These are phyloP conservation scores for Catharus bicknelli DNA, from an alignment of 2,113 vertebrate genomes.

Conservation along the genomic window DNA sequence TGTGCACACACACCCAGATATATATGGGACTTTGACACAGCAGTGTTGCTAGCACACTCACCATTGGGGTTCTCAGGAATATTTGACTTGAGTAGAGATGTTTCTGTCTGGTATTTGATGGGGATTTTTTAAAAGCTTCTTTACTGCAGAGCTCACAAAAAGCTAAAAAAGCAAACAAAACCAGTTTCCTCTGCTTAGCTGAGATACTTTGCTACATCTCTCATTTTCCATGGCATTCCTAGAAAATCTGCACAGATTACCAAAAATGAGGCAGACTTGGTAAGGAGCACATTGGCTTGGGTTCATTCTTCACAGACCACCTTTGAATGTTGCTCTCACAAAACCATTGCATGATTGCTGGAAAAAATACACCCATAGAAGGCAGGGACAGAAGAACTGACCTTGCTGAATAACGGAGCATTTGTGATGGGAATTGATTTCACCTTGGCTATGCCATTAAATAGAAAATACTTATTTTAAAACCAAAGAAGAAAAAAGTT, in stretches of 20 bases:
- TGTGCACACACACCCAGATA: accelerated
- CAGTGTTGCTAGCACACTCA: neutral
- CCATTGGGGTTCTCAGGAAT: neutral
- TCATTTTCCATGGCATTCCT: neutral
- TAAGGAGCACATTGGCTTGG: neutral
- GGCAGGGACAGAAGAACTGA: neutral
- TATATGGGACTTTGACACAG: neutral
- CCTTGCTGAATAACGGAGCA: neutral
- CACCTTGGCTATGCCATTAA: neutral
- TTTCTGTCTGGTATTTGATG: neutral
- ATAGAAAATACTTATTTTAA: neutral
- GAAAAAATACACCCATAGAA: neutral
- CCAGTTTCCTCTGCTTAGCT: neutral
- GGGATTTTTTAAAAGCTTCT: neutral
- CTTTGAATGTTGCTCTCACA: neutral
- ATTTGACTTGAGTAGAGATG: neutral
- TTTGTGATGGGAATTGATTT: neutral
- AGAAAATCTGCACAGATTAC: neutral
- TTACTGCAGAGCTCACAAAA: neutral
- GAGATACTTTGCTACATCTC: neutral
- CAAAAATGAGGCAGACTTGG: neutral
- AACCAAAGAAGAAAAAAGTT: neutral
- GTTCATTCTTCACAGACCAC: neutral
- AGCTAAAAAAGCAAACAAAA: neutral
- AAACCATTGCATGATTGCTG: neutral